Evolutionary conservation across 2,113 vertebrate species (phyloP), one percentile per base, ranked within the genome.

Genomic region (Onychostoma macrolepis): DNA sequence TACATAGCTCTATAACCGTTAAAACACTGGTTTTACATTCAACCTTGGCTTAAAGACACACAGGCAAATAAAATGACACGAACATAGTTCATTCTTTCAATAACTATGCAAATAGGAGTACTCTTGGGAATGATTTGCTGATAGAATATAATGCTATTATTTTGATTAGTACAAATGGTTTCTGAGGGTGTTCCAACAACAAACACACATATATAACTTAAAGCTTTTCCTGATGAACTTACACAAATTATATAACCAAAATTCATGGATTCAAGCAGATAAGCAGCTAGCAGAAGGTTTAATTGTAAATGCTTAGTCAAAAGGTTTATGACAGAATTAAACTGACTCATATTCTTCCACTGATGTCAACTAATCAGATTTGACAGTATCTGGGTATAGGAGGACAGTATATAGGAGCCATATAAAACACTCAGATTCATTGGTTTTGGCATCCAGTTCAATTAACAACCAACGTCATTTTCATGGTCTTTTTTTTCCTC

Each of bases 51-150:
- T 80, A 67, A 56, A 84, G 83, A 91, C 86, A 90, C 90, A 88
- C 87, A 88, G 91, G 91, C 91, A 92, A 91, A 92, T 90, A 84
- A 88, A 89, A 92, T 24, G 21, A n/a, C 9, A 74, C 4, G 0
- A 74, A 89, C 91, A 93, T 91, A 93, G 83, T 38, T 26, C 19
- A 72, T 72, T 72, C 9, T n/a, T 41, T 41, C 69, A 72, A n/a
- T 41, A 72, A 38, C 33, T 3, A 43, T 26, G 17, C 7, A 38
- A 75, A n/a, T 2, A 75, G 38, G 38, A 13, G 24, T 26, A 26
- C 69, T 30, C 13, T 6, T 1, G 19, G 12, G 38, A 24, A 58
- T 45, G 24, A n/a, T 75, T 24, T 75, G 71, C 38, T 26, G 72
- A 75, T 13, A 75, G 24, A 61, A 80, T 38, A 58, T 58, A 24